These are phyloP conservation scores for Bursaphelenchus mucronatus DNA, from an alignment of 1,140 invertebrate genomes.

Conservation along the genomic window DNA sequence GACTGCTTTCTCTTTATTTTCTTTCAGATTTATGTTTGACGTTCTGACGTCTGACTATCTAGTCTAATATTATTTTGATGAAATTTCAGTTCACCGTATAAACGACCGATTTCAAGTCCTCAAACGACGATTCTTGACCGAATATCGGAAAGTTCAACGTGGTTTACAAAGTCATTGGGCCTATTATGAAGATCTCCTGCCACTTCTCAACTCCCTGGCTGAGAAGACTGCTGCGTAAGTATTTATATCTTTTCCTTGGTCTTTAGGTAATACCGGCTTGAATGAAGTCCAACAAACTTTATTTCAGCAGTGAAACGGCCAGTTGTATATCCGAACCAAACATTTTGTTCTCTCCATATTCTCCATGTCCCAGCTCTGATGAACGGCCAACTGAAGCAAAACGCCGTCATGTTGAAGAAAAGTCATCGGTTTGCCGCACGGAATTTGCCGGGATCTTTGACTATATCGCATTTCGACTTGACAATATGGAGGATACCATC, in stretches of 20 bases:
- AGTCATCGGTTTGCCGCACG: neutral
- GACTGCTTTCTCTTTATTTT: neutral
- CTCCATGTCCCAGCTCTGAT: too few species aligned
- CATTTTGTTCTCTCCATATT: too few species aligned
- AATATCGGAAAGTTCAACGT: neutral
- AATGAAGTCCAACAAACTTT: too few species aligned
- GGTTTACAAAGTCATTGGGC: neutral
- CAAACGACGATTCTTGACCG: neutral
- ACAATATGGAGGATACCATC: neutral
- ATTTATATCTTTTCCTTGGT: too few species aligned
- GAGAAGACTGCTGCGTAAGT: neutral
- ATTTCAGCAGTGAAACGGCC: too few species aligned
- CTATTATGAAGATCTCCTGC: neutral
- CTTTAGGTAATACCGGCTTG: too few species aligned
- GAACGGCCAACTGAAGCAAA: too few species aligned
- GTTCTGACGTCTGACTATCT: neutral
- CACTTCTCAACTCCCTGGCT: neutral
- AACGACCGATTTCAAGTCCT: constrained; percentile 2
- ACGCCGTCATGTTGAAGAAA: neutral
- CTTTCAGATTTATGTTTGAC: neutral
- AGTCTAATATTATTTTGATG: too few species aligned
- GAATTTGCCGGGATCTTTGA: constrained; percentile 2
- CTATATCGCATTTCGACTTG: neutral
- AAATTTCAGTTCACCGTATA: neutral
- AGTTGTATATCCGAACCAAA: too few species aligned